A percentile compares a stretch with the other conserved stretches of the same genome.
phyloP scores from a whole-genome alignment of 1,140 invertebrate genomes.

The Neotoxoptera formosana region DNA sequence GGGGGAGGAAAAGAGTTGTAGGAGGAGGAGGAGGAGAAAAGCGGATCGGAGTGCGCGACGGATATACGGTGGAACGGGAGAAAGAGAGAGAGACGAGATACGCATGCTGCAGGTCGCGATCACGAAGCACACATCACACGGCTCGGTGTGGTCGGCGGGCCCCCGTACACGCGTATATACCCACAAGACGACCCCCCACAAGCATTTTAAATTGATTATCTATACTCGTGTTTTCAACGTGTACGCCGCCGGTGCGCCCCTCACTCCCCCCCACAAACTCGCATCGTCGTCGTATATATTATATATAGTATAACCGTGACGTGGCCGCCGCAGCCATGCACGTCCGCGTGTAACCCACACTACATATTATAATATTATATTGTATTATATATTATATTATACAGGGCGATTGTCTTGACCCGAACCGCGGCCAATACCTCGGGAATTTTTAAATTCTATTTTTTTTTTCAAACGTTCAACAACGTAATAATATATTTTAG shows the following conservation, averaged over 20 bases:
- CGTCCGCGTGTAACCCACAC: neutral
- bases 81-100: neutral
- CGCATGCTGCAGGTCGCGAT: constrained; percentile 8
- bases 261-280: neutral
- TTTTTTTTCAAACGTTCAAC: neutral
- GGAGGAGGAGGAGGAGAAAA: neutral
- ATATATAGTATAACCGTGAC: neutral
- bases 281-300: no score
- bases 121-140: neutral
- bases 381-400: constrained; percentile 6
- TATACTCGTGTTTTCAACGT: constrained; percentile 47
- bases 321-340: neutral
- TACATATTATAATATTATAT: neutral
- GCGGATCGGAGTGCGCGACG: neutral
- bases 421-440: neutral
- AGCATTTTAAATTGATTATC: constrained; percentile 57
- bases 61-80: neutral
- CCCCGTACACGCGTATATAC: constrained; percentile 28
- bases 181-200: constrained; percentile 52
- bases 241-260: neutral
- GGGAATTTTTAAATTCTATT: neutral
- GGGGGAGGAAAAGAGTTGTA: no score
- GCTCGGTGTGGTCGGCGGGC: constrained; percentile 41
- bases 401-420: neutral
- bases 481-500: no score